These are phyloP conservation scores for Phenganax stokvisi DNA, from an alignment of 92 coral and sea anemone genomes.

Conservation along the genomic window DNA sequence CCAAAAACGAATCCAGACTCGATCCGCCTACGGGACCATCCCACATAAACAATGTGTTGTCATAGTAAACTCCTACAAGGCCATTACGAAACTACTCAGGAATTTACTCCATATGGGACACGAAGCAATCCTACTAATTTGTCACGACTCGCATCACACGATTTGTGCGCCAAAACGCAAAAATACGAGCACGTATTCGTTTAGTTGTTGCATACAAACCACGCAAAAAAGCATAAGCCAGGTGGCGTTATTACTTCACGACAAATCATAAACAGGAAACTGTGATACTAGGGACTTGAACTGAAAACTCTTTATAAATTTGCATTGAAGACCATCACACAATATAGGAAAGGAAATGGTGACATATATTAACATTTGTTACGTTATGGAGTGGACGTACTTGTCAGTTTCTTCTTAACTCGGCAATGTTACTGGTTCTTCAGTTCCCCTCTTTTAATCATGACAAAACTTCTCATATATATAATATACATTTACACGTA, in stretches of 20 bases:
- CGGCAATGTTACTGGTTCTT: not conserved
- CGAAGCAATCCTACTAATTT: not conserved
- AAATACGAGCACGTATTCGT: not conserved
- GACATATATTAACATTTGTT: not conserved
- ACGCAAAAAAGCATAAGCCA: not conserved
- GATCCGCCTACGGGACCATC: too few species aligned
- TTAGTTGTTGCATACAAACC: not conserved
- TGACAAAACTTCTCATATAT: not conserved
- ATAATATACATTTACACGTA: not conserved
- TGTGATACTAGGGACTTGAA: not conserved
- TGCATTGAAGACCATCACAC: not conserved
- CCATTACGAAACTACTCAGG: not conserved
- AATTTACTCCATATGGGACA: not conserved
- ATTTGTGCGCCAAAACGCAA: not conserved
- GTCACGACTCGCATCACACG: conserved; percentile 6
- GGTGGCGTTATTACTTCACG: not conserved
- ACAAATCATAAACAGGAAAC: not conserved
- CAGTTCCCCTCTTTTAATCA: not conserved
- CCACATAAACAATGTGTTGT: too few species aligned
- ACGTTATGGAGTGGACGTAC: not conserved
- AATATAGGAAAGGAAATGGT: not conserved
- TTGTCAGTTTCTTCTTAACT: not conserved
- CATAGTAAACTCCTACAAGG: too few species aligned
- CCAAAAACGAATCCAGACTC: too few species aligned
- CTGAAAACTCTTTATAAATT: not conserved